phyloP scores from a whole-genome alignment of 1,140 invertebrate species.

The Danaus melanippus region DNA sequence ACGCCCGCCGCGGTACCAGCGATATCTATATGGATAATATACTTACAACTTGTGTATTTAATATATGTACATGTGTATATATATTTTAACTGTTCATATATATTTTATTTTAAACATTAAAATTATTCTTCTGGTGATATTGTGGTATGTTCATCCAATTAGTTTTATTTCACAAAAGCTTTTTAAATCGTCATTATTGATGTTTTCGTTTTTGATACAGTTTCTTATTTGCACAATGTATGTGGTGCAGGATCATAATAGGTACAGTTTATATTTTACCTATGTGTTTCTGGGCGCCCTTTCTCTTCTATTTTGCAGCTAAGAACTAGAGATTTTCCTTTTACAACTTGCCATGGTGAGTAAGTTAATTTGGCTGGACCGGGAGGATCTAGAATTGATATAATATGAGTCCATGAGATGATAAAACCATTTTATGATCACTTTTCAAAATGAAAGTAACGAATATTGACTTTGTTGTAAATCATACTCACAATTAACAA shows the following conservation, averaged over 20 bases:
- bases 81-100: too few species aligned
- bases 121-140: too few species aligned
- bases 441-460: too few species aligned
- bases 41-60: too few species aligned
- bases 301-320: conserved; percentile 86
- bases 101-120: too few species aligned
- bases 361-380: conserved; percentile 80
- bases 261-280: conserved; percentile 26
- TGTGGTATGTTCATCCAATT: too few species aligned
- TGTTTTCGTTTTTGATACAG: too few species aligned
- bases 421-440: background rate
- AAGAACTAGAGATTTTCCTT: conserved; percentile 83
- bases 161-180: too few species aligned
- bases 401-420: conserved; percentile 7
- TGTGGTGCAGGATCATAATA: too few species aligned
- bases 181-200: too few species aligned
- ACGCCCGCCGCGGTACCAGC: conserved; percentile 84
- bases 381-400: conserved; percentile 75
- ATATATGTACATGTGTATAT: too few species aligned
- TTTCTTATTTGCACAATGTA: too few species aligned
- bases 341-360: conserved; percentile 82
- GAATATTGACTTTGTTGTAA: background rate
- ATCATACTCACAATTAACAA: conserved; percentile 80
- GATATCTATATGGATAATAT: conserved; percentile 71
- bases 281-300: conserved; percentile 82